Base-by-base conservation (phyloP, 2,888 invertebrate species). In the Gymnosoma rotundatum region DNA sequence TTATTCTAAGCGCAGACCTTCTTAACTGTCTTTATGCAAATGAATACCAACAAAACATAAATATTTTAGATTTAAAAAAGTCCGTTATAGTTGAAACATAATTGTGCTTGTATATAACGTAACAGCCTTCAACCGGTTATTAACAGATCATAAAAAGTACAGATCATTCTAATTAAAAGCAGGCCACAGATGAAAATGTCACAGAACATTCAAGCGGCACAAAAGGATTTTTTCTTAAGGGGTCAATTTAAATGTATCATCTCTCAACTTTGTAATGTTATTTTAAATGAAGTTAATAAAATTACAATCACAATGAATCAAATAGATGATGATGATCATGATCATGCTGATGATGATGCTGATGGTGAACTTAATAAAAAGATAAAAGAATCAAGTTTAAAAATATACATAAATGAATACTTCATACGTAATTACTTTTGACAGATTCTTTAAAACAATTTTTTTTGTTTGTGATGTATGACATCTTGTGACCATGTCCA, bases 231-330 rank as follows among this genome's bases (percentile, higher is more conserved):
- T 1, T 3, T 7, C 9, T 20, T 52, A 10, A 74, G 67, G 64
- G 75, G 75, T 76, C 70, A 67, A 70, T 25, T 45, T 36, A 56
- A 58, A 50, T 66, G 58, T 58, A 48, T 36, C 66, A 76, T 36
- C 38, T 67, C 58, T 69, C 56, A 70, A 64, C 64, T 64, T 64
- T 75, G 32, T 64, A 64, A 82, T 82, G 75, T 82, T 82, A 64
- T 70, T 82, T 82, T 76, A 82, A 82, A 70, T 64, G 75, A 82
- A 82, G 81, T 82, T 82, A 82, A 82, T 82, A 75, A 82, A 82
- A 79, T 78, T 70, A 50, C 54, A 12, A 58, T 58, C 72, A 79
- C 70, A 78, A 63, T 69, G 52, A 52, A 42, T 32, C 32, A 36
- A 48, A 45, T 18, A 21, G 21, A 63, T 9, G 50, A 25, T n/a